Evolutionary conservation across 2,797 vertebrate species (phyloP).

Genomic region (Capromys pilorides): DNA sequence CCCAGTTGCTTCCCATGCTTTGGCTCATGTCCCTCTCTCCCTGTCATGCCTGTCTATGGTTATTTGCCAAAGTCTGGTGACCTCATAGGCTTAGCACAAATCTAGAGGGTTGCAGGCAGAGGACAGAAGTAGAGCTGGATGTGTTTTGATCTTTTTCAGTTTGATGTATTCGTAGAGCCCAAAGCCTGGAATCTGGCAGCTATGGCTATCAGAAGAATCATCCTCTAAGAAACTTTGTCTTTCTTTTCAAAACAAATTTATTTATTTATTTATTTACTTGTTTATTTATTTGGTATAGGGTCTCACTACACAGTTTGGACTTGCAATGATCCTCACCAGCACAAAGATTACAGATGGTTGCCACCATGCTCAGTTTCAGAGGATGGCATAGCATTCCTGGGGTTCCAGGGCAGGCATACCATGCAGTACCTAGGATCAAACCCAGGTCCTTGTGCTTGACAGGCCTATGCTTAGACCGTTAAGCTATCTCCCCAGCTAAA

Average conservation of each 20-base stretch:
- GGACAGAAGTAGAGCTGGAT: neutral
- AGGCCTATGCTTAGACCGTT: no score
- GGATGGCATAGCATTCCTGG: no score
- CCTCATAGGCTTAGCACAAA: neutral
- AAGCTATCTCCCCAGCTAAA: neutral
- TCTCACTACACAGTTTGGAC: no score
- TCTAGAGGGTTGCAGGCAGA: neutral
- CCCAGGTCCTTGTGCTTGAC: no score
- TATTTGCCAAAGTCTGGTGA: neutral
- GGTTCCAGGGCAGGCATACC: no score
- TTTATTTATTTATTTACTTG: no score
- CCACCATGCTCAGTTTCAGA: no score
- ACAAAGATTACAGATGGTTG: no score
- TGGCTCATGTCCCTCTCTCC: neutral
- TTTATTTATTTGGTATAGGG: no score
- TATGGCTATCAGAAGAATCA: neutral
- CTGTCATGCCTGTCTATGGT: neutral
- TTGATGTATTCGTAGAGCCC: neutral
- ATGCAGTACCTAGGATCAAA: no score
- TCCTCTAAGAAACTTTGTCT: neutral
- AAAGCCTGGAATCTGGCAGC: neutral
- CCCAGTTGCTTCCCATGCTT: neutral
- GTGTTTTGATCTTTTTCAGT: slow-evolving; percentile 1
- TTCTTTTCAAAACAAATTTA: neutral
- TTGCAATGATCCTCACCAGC: no score